Conservation (phyloP, 1,140 invertebrate genomes). For the Centruroides sculpturatus region DNA sequence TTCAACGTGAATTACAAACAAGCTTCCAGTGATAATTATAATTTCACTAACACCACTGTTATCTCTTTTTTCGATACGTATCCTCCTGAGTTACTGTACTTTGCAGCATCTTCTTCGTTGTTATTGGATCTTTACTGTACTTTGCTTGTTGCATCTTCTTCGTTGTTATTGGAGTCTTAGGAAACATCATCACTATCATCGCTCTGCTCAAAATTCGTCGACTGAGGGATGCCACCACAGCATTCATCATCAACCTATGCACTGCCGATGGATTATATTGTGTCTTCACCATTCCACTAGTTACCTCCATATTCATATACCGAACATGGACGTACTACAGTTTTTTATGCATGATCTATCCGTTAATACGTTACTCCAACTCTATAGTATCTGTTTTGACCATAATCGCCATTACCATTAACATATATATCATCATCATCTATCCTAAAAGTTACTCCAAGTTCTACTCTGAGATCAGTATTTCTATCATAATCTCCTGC, state of each 20-base stretch:
- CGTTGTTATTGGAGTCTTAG: neutral
- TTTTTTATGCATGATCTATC: constrained; percentile 56
- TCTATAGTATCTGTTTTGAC: constrained; percentile 72
- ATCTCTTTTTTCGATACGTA: too few species aligned
- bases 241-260: constrained; percentile 68
- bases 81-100: too few species aligned
- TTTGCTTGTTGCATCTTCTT: neutral
- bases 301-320: constrained; percentile 55
- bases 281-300: constrained; percentile 40
- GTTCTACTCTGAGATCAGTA: constrained; percentile 21
- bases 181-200: neutral
- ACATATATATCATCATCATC: constrained; percentile 71
- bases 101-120: neutral
- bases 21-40: too few species aligned
- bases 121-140: too few species aligned
- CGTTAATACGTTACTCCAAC: constrained; percentile 68
- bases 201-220: neutral
- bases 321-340: constrained; percentile 54
- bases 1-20: too few species aligned
- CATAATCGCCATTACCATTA: constrained; percentile 73
- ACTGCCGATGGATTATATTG: constrained; percentile 62
- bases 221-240: constrained; percentile 54
- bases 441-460: constrained; percentile 44
- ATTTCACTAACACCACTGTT: too few species aligned
- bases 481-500: constrained; percentile 27